Conservation (phyloP, 2,888 invertebrate genomes). For the Diplazon laetatorius region DNA sequence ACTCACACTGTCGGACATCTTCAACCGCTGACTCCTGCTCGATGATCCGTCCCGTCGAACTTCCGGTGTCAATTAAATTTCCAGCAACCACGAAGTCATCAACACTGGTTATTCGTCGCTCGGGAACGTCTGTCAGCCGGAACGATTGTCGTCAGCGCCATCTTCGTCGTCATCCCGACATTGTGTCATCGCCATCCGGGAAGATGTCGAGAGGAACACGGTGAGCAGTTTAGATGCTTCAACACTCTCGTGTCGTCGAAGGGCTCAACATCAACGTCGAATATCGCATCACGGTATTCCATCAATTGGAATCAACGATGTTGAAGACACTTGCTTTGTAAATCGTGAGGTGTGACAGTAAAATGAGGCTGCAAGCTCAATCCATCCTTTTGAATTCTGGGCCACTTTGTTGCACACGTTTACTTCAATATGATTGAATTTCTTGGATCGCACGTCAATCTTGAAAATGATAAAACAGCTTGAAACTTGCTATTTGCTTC, state of each 20-base stretch:
- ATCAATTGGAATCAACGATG: background rate
- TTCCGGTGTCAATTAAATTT: conserved; percentile 16
- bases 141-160: conserved; percentile 37
- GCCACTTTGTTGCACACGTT: too few relatives aligned
- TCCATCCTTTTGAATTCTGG: background rate
- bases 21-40: conserved; percentile 2
- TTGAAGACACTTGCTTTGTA: background rate
- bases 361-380: background rate
- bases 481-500: too few relatives aligned
- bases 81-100: conserved; percentile 9
- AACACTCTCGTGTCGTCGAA: background rate
- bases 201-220: conserved; percentile 59
- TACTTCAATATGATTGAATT: too few relatives aligned
- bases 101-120: background rate
- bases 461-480: background rate
- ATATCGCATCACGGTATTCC: background rate
- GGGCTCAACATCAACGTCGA: background rate
- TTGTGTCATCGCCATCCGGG: conserved; percentile 47
- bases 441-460: too few relatives aligned
- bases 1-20: conserved; percentile 9
- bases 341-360: background rate
- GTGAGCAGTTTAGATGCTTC: conserved; percentile 39
- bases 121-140: conserved; percentile 43
- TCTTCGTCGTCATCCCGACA: conserved; percentile 2
- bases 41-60: conserved; percentile 31